phyloP scores from a whole-genome alignment of 1,140 invertebrate species.

The Neotoxoptera formosana region DNA sequence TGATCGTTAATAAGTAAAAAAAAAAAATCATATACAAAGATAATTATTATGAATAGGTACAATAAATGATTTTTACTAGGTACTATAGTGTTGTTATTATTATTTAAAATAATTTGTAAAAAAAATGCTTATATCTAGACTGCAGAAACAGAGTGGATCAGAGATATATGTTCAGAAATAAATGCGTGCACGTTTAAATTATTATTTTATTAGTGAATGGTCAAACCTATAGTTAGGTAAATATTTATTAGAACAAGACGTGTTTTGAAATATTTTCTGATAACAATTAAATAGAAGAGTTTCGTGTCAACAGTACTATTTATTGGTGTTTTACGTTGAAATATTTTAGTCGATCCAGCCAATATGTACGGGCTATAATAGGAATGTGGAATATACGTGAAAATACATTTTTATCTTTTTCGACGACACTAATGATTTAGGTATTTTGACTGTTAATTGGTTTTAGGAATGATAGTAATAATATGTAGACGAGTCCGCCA shows the following conservation, averaged over 20 bases:
- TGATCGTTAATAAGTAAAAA: neutral
- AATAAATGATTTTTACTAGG: neutral
- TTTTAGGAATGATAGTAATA: slow-evolving; percentile 8
- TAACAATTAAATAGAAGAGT: neutral
- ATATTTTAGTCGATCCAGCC: neutral
- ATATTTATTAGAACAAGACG: neutral
- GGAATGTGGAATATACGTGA: neutral
- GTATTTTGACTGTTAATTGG: slow-evolving; percentile 30
- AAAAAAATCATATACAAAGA: neutral
- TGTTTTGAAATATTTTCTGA: neutral
- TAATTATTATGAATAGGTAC: neutral
- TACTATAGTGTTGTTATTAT: neutral
- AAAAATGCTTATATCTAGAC: neutral
- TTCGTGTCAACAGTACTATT: neutral
- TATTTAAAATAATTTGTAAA: neutral
- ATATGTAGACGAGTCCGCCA: neutral
- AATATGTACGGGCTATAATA: neutral
- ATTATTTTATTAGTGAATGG: neutral
- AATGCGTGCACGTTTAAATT: neutral
- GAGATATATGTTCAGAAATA: neutral
- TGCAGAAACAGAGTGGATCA: neutral
- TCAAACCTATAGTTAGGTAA: neutral
- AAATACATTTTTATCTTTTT: neutral
- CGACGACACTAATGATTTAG: neutral
- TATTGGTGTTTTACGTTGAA: neutral